These are phyloP conservation scores for Anoplopoma fimbria DNA, from an alignment of 2,113 vertebrate genomes.

Conservation along the genomic window DNA sequence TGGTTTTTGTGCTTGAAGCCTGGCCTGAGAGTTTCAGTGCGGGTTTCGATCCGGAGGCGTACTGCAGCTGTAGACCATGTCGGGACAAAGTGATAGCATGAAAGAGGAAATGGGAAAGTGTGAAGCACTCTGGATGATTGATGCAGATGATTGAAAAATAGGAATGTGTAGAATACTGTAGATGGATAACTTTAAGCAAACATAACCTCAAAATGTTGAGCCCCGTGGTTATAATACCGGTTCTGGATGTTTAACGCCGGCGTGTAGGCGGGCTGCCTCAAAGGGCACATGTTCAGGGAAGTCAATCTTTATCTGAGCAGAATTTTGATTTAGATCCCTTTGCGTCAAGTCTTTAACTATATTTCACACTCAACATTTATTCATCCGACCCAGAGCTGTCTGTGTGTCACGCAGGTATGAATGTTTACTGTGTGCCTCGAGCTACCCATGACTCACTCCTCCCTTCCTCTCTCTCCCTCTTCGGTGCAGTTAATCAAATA, in stretches of 20 bases:
- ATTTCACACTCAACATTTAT: slow-evolving; percentile 17
- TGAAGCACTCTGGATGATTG: background rate
- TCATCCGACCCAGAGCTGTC: slow-evolving; percentile 1
- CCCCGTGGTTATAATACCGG: slow-evolving; percentile 14
- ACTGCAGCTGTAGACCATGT: background rate
- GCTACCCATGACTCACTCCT: slow-evolving; percentile 39
- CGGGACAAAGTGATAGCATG: background rate
- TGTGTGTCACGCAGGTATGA: slow-evolving; percentile 10
- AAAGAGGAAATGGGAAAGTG: background rate
- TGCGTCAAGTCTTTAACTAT: slow-evolving; percentile 30
- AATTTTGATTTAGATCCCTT: slow-evolving; percentile 14
- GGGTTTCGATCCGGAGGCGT: slow-evolving; percentile 29
- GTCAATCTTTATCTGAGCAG: slow-evolving; percentile 3
- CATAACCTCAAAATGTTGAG: background rate
- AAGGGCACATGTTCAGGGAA: background rate
- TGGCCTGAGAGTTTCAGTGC: slow-evolving; percentile 15
- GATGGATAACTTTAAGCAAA: background rate
- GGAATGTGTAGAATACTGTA: background rate
- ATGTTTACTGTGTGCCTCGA: slow-evolving; percentile 24
- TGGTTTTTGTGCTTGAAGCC: slow-evolving; percentile 13
- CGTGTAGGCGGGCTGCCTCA: slow-evolving; percentile 1
- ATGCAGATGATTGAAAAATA: background rate
- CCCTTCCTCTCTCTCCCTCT: background rate
- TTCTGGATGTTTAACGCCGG: background rate
- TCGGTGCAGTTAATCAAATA: slow-evolving; percentile 1